Conservation (phyloP, 1,140 invertebrate species). For the Scylla paramamosain region DNA sequence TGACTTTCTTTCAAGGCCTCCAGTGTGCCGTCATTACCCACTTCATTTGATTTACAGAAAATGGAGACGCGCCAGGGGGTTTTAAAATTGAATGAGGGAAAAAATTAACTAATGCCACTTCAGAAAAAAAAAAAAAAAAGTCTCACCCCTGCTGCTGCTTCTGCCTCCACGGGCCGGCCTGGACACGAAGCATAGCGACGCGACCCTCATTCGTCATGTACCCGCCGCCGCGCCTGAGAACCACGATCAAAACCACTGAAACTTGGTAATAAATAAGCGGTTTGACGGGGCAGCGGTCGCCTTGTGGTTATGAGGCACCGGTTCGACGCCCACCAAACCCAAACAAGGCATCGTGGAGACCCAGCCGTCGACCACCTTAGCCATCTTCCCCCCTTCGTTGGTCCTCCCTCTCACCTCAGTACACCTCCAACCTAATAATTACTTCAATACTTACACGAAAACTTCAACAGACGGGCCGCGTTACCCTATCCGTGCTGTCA, state of each 20-base stretch:
- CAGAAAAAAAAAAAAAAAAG: too few species aligned
- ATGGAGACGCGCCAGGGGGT: too few species aligned
- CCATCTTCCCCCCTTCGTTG: background rate
- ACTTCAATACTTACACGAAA: slow-evolving; percentile 23
- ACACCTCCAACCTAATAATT: slow-evolving; percentile 13
- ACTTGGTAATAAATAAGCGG: background rate
- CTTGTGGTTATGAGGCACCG: slow-evolving; percentile 11
- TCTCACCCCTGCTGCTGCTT: too few species aligned
- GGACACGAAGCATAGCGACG: too few species aligned
- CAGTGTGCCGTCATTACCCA: too few species aligned
- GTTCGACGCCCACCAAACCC: background rate
- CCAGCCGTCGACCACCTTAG: slow-evolving; percentile 2
- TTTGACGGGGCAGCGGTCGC: background rate
- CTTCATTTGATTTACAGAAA: too few species aligned
- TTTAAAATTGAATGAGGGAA: too few species aligned
- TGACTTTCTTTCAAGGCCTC: too few species aligned
- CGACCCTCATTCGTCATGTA: background rate
- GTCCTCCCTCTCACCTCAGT: background rate
- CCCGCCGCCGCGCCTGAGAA: background rate
- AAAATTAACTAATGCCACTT: too few species aligned
- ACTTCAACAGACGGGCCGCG: background rate
- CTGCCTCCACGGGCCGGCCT: too few species aligned
- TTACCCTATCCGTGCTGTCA: background rate
- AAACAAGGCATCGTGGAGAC: background rate
- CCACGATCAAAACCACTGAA: slow-evolving; percentile 13